Base-by-base conservation (phyloP, 2,888 invertebrate genomes). In the Stenodera caucasica region DNA sequence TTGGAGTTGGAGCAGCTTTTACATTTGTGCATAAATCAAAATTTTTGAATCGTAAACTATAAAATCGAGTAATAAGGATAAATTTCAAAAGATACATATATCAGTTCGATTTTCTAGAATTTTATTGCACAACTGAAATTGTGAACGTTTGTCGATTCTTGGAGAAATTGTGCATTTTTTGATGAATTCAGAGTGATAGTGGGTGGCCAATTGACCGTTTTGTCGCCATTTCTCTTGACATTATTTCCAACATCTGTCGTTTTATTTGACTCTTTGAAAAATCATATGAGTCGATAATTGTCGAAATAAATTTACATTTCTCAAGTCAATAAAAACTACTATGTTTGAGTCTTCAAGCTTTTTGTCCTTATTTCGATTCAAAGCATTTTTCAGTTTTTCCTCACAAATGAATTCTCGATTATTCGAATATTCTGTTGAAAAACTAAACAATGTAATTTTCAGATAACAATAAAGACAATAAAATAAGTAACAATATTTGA, bases 171-270 rank as follows among this genome's bases (percentile, higher is more conserved):
- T n/a, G n/a, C n/a, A n/a, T n/a, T n/a, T n/a, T n/a, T n/a, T n/a
- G n/a, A n/a, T n/a, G n/a, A n/a, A n/a, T n/a, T n/a, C n/a, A n/a
- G n/a, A n/a, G n/a, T n/a, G n/a, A n/a, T n/a, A n/a, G 18, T 40
- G 18, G 37, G 37, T 37, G 35, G 2, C 32, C 32, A 32, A 0
- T 35, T 35, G 2, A 5, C 37, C 5, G 8, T 37, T 37, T 1
- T 33, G 30, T n/a, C 14, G 37, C n/a, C n/a, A n/a, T n/a, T n/a
- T n/a, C n/a, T n/a, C n/a, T 40, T 40, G 37, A 40, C 37, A 40
- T 7, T 18, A 40, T 15, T 18, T 18, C 18, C 1, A 40, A 15
- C 37, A 40, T 9, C 7, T 40, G 37, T 0, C 15, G 11, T 40
- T 40, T 18, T 40, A 18, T 40, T 40, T 40, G 37, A 40, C 18